Base-by-base conservation (phyloP, 2,888 invertebrate genomes). In the Cataglyphis albicans region DNA sequence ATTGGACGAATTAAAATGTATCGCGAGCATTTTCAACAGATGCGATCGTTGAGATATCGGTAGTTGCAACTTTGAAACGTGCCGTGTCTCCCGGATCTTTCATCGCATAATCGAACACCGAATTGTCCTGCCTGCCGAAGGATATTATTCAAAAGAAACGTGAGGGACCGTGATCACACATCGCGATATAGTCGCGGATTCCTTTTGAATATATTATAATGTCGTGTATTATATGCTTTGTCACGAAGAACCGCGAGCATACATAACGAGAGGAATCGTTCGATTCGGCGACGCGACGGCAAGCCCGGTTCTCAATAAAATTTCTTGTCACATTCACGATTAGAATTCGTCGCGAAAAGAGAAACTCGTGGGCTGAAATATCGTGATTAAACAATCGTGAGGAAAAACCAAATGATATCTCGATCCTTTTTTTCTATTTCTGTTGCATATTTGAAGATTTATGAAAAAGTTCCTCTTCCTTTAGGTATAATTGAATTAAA, bases 81-180 rank as follows among this genome's bases (percentile, higher is more conserved):
- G 93, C 91, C 92, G 78, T 92, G 92, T 93, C 93, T 92, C 89
- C 48, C 32, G 44, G 87, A 93, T 94, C 93, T 93, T 59, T 78
- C 85, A 70, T 73, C 68, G n/a, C n/a, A 57, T 18, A 59, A 70
- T 70, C 88, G 88, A 89, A 83, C 86, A 87, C 84, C 84, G 86
- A 88, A 88, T 86, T 86, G 82, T 55, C 48, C 29, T 29, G 7
- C 64, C 72, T 80, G 67, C 55, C 72, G 82, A 82, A 83, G 83
- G 85, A 88, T 90, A 86, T 86, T 88, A 89, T 87, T 87, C 82
- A 91, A 91, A 91, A 86, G 84, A 89, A 84, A 81, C 70, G 86
- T 81, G 88, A 80, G 86, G 84, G 25, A 78, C n/a, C 81, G 85
- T 84, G 88, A 91, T 91, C 88, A n/a, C 18, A 52, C 52, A 88